A percentile compares a stretch with the other conserved stretches of the same genome.
phyloP scores from a whole-genome alignment of 2,888 invertebrate species.

The Buathra laborator region DNA sequence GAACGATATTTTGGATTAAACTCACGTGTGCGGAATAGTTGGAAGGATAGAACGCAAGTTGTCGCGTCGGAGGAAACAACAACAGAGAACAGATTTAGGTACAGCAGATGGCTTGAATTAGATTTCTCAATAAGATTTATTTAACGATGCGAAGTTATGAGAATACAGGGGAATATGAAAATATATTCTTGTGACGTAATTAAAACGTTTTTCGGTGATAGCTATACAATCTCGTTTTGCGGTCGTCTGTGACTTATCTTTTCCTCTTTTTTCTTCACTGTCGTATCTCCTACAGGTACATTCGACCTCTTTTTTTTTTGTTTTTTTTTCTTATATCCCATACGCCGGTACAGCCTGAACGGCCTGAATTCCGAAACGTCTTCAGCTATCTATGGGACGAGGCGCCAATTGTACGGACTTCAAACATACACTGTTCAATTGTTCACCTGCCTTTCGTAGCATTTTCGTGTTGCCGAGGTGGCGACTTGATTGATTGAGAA shows the following conservation, averaged over 20 bases:
- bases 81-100: constrained; percentile 15
- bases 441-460: too few relatives aligned
- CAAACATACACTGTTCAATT: too few relatives aligned
- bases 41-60: neutral
- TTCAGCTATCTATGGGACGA: neutral
- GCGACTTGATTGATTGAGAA: too few relatives aligned
- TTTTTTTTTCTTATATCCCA: too few relatives aligned
- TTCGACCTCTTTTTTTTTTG: neutral
- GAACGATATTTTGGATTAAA: constrained; percentile 14
- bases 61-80: neutral
- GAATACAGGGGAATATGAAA: neutral
- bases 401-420: too few relatives aligned
- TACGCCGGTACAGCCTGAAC: too few relatives aligned
- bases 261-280: neutral
- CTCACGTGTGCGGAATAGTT: neutral
- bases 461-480: too few relatives aligned
- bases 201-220: neutral
- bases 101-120: constrained; percentile 32
- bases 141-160: neutral
- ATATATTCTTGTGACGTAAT: neutral
- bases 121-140: constrained; percentile 24
- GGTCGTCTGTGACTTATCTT: neutral
- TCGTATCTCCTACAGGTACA: neutral
- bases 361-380: too few relatives aligned
- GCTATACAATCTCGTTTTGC: neutral